These are phyloP conservation scores for Drosophila pruinosa DNA, from an alignment of 1,140 invertebrate genomes.

Conservation along the genomic window DNA sequence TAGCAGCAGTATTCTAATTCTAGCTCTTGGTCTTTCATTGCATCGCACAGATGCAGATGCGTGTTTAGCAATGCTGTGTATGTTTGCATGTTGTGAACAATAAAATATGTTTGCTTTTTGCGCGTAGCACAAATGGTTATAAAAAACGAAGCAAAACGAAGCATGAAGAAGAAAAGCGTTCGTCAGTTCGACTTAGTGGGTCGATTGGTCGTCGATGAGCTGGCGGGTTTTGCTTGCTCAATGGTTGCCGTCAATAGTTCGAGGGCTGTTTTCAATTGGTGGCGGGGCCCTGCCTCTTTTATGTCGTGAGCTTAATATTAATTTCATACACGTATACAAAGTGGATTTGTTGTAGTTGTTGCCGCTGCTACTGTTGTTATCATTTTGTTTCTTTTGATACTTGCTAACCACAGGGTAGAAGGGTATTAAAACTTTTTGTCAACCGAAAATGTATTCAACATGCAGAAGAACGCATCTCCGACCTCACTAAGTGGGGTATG, in stretches of 20 bases:
- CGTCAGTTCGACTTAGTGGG: conserved; percentile 30
- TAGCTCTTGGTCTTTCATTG: conserved; percentile 1
- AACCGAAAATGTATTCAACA: too few species aligned
- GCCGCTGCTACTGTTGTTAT: conserved; percentile 12
- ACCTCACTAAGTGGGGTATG: too few species aligned
- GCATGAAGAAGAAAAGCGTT: conserved; percentile 30
- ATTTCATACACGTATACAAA: conserved; percentile 77
- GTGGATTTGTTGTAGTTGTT: conserved; percentile 54
- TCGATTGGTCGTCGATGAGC: conserved; percentile 34
- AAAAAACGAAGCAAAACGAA: conserved; percentile 12
- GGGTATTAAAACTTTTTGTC: too few species aligned
- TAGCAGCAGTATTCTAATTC: conserved; percentile 2
- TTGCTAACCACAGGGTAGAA: too few species aligned
- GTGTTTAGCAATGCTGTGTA: too few species aligned
- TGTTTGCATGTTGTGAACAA: conserved; percentile 22
- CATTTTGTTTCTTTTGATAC: conserved; percentile 20
- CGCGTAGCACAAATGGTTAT: conserved; percentile 48
- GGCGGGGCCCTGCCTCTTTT: conserved; percentile 18
- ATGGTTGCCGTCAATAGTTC: conserved; percentile 39
- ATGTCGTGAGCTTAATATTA: conserved; percentile 63
- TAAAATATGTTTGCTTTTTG: conserved; percentile 45
- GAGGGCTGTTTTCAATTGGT: conserved; percentile 47
- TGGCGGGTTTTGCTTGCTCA: conserved; percentile 24
- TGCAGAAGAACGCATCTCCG: too few species aligned
- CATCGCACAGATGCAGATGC: too few species aligned